Evolutionary conservation across 2,797 vertebrate genomes (phyloP).

Genomic region (Scleropages formosus): DNA sequence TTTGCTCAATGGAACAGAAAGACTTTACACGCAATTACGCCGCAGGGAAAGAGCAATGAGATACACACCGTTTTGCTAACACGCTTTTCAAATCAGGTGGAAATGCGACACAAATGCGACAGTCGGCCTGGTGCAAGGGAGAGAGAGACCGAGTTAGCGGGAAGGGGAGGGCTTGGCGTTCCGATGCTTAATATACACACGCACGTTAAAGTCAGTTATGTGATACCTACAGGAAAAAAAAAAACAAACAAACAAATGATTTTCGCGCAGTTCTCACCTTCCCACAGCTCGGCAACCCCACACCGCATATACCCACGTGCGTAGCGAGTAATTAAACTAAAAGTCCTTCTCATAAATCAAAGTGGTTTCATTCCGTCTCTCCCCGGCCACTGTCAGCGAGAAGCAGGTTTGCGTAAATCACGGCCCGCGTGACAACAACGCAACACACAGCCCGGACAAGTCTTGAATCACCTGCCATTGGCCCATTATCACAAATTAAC

Average conservation of each 20-base stretch:
- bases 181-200: not conserved
- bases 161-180: not conserved
- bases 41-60: not conserved
- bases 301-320: conserved; percentile 55
- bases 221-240: conserved; percentile 1
- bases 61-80: not conserved
- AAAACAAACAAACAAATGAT: not conserved
- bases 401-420: conserved; percentile 62
- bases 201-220: conserved; percentile 6
- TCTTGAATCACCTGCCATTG: conserved; percentile 20
- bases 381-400: conserved; percentile 41
- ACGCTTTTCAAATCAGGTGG: conserved; percentile 25
- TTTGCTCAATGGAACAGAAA: not conserved
- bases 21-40: not conserved
- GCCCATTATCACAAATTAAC: conserved; percentile 46
- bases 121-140: conserved; percentile 30
- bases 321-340: conserved; percentile 73
- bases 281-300: conserved; percentile 1
- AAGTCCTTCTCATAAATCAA: conserved; percentile 73
- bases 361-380: conserved; percentile 44
- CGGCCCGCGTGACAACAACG: conserved; percentile 38
- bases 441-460: not conserved
- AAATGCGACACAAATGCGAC: conserved; percentile 42
- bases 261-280: conserved; percentile 24
- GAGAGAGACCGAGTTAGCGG: conserved; percentile 5